A percentile compares a stretch with the other conserved stretches of the same genome.
Conservation (phyloP, 1,140 invertebrate species). For the Lysiphlebus fabarum region DNA sequence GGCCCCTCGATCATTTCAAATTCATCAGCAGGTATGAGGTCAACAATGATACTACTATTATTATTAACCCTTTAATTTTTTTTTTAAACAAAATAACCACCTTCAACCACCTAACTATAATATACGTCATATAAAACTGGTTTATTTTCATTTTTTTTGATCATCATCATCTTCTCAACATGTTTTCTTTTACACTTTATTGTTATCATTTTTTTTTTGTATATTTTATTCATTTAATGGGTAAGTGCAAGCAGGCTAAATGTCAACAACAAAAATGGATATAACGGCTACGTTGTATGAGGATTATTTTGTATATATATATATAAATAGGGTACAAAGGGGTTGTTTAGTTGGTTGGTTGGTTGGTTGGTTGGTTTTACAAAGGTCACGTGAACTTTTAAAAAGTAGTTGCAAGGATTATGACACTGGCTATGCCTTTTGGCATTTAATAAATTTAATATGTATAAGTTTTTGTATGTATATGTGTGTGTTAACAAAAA, state of each 20-base stretch:
- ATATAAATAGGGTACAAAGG: neutral
- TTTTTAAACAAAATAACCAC: neutral
- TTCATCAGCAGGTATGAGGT: constrained; percentile 32
- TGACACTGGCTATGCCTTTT: constrained; percentile 1
- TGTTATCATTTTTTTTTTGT: no score
- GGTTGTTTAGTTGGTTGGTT: neutral
- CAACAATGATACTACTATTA: constrained; percentile 21
- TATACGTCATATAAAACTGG: no score
- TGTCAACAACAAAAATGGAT: constrained; percentile 44
- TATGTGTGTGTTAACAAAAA: neutral
- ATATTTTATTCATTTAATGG: no score
- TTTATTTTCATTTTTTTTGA: no score
- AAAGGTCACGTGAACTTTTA: constrained; percentile 25
- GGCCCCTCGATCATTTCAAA: constrained; percentile 16
- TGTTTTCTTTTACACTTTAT: no score
- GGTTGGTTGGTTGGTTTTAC: neutral
- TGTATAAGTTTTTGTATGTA: neutral
- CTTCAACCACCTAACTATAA: no score
- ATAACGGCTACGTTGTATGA: constrained; percentile 46
- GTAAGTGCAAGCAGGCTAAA: constrained; percentile 37
- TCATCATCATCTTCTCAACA: no score
- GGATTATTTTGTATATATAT: constrained; percentile 34
- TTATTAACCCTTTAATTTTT: constrained; percentile 19
- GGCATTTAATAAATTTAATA: no score
- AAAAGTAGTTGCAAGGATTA: constrained; percentile 14